Evolutionary conservation across 2,888 invertebrate species (phyloP).

Genomic region (Brenthis daphne): DNA sequence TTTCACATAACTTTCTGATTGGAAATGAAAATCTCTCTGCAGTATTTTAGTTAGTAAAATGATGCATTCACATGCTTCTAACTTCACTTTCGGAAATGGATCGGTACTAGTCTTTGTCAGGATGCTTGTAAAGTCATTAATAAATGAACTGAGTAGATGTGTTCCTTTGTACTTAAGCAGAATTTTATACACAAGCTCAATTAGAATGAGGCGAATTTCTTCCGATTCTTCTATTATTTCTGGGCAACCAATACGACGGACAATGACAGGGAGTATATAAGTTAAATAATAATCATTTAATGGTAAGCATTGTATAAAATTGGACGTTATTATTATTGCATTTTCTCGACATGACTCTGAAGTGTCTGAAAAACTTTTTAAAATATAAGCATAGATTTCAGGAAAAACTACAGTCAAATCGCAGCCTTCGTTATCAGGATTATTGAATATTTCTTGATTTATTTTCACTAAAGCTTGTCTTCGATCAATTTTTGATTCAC

Average conservation of each 20-base stretch:
- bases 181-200: conserved; percentile 85
- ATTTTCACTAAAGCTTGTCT: conserved; percentile 82
- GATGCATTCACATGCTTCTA: conserved; percentile 88
- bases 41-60: conserved; percentile 84
- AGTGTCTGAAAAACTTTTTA: conserved; percentile 78
- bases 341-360: conserved; percentile 85
- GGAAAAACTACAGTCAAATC: conserved; percentile 65
- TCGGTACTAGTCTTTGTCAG: conserved; percentile 88
- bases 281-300: conserved; percentile 88
- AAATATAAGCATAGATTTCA: conserved; percentile 67
- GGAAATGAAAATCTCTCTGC: conserved; percentile 87
- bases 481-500: conserved; percentile 82
- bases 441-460: conserved; percentile 72
- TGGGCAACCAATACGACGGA: conserved; percentile 88
- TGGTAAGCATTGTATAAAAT: conserved; percentile 82
- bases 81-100: conserved; percentile 90
- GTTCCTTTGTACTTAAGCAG: conserved; percentile 84
- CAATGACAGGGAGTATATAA: conserved; percentile 88
- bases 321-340: conserved; percentile 79
- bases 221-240: conserved; percentile 87
- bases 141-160: conserved; percentile 84
- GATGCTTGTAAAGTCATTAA: conserved; percentile 89
- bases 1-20: conserved; percentile 87
- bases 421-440: conserved; percentile 59
- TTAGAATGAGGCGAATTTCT: conserved; percentile 89